These are phyloP conservation scores for Pheosia tremula DNA, from an alignment of 2,888 invertebrate species.

Conservation along the genomic window DNA sequence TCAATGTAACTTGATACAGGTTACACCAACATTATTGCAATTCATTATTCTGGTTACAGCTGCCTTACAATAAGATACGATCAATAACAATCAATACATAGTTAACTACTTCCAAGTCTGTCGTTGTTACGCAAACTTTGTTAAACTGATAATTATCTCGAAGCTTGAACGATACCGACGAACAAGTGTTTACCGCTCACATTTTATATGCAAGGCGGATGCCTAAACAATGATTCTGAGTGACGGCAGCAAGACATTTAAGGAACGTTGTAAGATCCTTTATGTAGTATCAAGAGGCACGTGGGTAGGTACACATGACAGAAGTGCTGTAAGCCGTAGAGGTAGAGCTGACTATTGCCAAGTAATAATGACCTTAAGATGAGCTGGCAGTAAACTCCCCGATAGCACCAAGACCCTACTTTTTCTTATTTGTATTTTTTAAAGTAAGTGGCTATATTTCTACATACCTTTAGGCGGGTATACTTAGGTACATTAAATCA, in stretches of 20 bases:
- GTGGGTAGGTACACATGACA: not conserved
- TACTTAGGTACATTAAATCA: too few species aligned
- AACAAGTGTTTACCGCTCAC: conserved; percentile 17
- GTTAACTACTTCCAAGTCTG: not conserved
- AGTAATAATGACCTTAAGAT: too few species aligned
- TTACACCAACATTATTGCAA: too few species aligned
- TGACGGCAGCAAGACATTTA: conserved; percentile 54
- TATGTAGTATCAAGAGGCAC: not conserved
- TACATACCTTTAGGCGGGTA: too few species aligned
- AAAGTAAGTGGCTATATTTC: too few species aligned
- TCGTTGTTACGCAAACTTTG: not conserved
- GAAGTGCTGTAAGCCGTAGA: too few species aligned
- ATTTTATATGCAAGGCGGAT: conserved; percentile 26
- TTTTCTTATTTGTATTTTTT: too few species aligned
- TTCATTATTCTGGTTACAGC: not conserved
- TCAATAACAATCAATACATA: not conserved
- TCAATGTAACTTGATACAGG: too few species aligned
- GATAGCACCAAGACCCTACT: too few species aligned
- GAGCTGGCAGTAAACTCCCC: too few species aligned
- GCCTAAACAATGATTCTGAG: conserved; percentile 46
- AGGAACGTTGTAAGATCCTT: conserved; percentile 17
- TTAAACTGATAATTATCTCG: conserved; percentile 7
- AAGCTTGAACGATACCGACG: conserved; percentile 5
- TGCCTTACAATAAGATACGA: conserved; percentile 9
- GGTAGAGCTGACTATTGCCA: too few species aligned